phyloP scores from a whole-genome alignment of 2,113 vertebrate species.

The Cairina moschata region DNA sequence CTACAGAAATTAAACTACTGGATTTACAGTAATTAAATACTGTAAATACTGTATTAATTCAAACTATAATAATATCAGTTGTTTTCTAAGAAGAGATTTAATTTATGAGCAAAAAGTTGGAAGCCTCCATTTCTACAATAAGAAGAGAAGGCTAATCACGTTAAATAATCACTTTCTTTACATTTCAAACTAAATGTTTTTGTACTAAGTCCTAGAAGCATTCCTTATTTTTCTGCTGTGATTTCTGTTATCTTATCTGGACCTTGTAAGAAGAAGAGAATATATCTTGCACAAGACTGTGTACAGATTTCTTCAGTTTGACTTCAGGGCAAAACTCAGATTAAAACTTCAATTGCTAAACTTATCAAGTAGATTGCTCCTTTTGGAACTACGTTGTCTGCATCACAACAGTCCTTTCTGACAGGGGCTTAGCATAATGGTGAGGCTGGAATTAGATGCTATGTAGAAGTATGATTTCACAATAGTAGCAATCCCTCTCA shows the following conservation, averaged over 20 bases:
- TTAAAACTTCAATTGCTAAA: not conserved
- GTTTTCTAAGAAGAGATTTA: not conserved
- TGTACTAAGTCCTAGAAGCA: not conserved
- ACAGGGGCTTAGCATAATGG: accelerated
- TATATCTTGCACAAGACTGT: not conserved
- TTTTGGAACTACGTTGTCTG: not conserved
- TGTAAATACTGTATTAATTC: not conserved
- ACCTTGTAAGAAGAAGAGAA: not conserved
- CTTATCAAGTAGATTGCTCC: not conserved
- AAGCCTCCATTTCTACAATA: not conserved
- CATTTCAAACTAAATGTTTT: not conserved
- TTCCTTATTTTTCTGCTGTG: not conserved
- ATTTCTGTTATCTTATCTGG: not conserved
- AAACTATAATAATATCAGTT: not conserved
- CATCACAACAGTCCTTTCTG: not conserved
- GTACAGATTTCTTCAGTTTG: not conserved
- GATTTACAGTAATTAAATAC: not conserved
- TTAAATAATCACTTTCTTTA: not conserved
- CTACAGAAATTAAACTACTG: not conserved
- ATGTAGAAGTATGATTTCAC: not conserved
- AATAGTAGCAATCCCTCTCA: not conserved
- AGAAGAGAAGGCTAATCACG: not conserved
- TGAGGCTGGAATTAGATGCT: not conserved
- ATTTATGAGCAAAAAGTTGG: not conserved
- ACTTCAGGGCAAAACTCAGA: not conserved